These are phyloP conservation scores for Nyctibius bracteatus DNA, from an alignment of 2,113 vertebrate species.

Conservation along the genomic window DNA sequence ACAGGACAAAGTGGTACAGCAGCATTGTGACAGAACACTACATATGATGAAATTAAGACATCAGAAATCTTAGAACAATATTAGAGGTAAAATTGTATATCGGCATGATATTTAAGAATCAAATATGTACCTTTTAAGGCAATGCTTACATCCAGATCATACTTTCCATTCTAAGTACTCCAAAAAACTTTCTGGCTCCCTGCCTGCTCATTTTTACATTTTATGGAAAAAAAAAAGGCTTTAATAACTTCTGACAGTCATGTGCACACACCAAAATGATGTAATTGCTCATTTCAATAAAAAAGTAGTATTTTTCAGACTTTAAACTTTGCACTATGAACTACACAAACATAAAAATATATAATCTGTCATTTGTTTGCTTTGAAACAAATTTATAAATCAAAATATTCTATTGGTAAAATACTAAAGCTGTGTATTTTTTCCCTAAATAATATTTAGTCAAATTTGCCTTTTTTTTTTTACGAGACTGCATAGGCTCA, in stretches of 20 bases:
- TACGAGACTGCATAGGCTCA: neutral
- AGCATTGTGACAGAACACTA: neutral
- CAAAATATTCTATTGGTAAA: neutral
- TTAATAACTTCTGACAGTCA: neutral
- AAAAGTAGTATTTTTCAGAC: neutral
- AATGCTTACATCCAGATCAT: neutral
- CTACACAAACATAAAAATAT: neutral
- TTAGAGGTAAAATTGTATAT: neutral
- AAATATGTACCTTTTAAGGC: neutral
- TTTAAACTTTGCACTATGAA: neutral
- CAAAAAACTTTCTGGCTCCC: rapidly evolving
- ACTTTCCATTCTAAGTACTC: neutral
- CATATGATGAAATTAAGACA: neutral
- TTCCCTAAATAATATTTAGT: neutral
- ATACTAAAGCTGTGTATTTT: neutral
- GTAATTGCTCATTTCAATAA: neutral
- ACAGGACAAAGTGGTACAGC: neutral
- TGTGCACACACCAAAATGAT: rapidly evolving
- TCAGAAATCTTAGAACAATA: neutral
- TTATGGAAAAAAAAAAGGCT: neutral
- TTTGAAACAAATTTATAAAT: neutral
- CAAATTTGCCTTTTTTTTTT: neutral
- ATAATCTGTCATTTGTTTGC: neutral
- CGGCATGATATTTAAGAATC: neutral
- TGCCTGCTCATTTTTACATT: neutral